Evolutionary conservation across 1,140 invertebrate genomes (phyloP).

Genomic region (Pseudomyrmex pallidus): DNA sequence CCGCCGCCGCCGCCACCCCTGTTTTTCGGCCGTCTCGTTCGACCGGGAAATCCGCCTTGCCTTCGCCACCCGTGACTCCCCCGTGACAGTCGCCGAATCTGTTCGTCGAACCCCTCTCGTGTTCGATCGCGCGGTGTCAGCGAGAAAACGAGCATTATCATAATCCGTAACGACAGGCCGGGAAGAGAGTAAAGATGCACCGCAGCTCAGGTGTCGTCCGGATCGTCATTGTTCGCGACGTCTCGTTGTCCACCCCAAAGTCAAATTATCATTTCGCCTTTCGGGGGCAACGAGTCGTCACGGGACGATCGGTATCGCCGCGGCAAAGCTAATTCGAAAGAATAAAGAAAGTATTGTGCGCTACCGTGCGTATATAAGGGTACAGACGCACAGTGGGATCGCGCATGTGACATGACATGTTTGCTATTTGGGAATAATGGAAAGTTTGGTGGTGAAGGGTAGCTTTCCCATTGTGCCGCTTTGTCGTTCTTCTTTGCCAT

Average conservation of each 20-base stretch:
- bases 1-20: slow-evolving; percentile 57
- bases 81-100: slow-evolving; percentile 25
- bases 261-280: slow-evolving; percentile 59
- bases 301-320: slow-evolving; percentile 31
- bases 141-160: slow-evolving; percentile 76
- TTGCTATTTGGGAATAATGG: no score
- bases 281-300: slow-evolving; percentile 51
- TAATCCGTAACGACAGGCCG: slow-evolving; percentile 75
- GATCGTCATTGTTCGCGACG: slow-evolving; percentile 47
- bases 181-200: slow-evolving; percentile 34
- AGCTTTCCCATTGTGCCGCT: no score
- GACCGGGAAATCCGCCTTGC: slow-evolving; percentile 65
- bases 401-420: neutral
- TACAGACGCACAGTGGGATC: neutral
- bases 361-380: neutral
- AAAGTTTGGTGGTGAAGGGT: no score
- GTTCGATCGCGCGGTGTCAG: slow-evolving; percentile 35
- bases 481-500: no score
- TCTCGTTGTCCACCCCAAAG: slow-evolving; percentile 39
- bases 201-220: slow-evolving; percentile 62
- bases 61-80: slow-evolving; percentile 25
- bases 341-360: slow-evolving; percentile 2
- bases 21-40: slow-evolving; percentile 71
- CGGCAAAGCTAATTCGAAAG: slow-evolving; percentile 10
- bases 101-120: neutral